phyloP scores from a whole-genome alignment of 2,888 invertebrate genomes.

The Volucella bombylans region DNA sequence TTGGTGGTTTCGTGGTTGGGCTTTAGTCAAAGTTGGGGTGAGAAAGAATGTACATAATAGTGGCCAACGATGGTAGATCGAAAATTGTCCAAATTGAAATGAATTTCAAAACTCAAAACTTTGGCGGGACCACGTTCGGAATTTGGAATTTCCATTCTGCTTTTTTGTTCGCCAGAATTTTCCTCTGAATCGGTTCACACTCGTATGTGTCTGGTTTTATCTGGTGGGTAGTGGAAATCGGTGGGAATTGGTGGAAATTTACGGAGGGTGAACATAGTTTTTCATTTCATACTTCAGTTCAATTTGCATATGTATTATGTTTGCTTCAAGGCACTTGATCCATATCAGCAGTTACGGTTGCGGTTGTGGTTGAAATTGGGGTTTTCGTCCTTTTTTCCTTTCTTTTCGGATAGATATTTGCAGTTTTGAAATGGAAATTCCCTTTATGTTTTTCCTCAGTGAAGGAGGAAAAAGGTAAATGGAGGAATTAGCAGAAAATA shows the following conservation, averaged over 20 bases:
- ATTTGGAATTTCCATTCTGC: constrained; percentile 1
- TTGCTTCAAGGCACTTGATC: constrained; percentile 61
- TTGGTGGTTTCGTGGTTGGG: no score
- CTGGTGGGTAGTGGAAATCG: neutral
- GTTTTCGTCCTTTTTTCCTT: constrained; percentile 10
- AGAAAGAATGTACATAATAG: neutral
- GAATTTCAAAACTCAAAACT: constrained; percentile 34
- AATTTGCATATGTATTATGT: constrained; percentile 59
- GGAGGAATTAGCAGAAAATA: constrained; percentile 19
- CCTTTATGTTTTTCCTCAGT: constrained; percentile 1
- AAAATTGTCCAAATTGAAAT: constrained; percentile 38
- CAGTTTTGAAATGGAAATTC: constrained; percentile 59
- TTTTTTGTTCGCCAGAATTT: constrained; percentile 7
- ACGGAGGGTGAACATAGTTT: constrained; percentile 28
- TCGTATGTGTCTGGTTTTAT: constrained; percentile 4
- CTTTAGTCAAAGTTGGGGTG: no score
- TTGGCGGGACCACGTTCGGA: constrained; percentile 31
- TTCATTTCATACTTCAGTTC: constrained; percentile 42
- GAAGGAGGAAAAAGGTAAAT: constrained; percentile 15
- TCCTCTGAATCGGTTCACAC: neutral
- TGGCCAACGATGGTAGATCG: neutral
- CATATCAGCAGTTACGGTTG: constrained; percentile 38
- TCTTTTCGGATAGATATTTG: constrained; percentile 43
- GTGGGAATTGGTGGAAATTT: neutral
- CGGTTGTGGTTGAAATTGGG: constrained; percentile 26